Evolutionary conservation across 2,888 invertebrate genomes (phyloP), one percentile per base, ranked within the genome.

Genomic region (Anthrax anthrax): DNA sequence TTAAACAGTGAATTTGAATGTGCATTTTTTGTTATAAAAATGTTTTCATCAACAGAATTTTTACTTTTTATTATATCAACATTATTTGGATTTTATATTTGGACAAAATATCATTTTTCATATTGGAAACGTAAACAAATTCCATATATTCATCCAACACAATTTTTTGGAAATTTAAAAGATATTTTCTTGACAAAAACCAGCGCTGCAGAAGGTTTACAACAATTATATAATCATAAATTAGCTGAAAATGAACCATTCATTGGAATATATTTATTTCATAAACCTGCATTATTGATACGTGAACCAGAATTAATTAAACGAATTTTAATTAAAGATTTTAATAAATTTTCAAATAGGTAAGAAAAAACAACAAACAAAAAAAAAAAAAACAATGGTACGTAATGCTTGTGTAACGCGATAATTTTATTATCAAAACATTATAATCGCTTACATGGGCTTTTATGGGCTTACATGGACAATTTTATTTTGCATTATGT

Each of bases 301-400:
- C 63, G 70, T 2, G 70, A 73, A 39, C 65, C 65, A 0, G 69
- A 70, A n/a, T 47, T 73, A 3, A 52, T 72, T 0, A 73, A 72
- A 51, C 58, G 62, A 1, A 51, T 73, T 2, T 46, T 73, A 18
- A 61, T 73, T 4, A 71, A 67, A 42, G 72, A 73, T 47, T 72
- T 72, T 38, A 60, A 64, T 50, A 59, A 58, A 13, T 73, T 72
- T 51, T 48, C 58, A 0, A 63, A 71, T 49, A 62, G 69, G 46
- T 58, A 13, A 32, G 37, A 32, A 12, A 5, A 32, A 29, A 12
- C 12, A 23, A 23, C 4, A 27, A 2, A 27, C 5, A 2, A 27
- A 1, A 42, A 42, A 37, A 50, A 47, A 13, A 44, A 47, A 40
- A n/a, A n/a, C n/a, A n/a, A n/a, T n/a, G n/a, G n/a, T n/a, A n/a